Conservation (phyloP, 2,888 invertebrate genomes). For the Piscicola geometra region DNA sequence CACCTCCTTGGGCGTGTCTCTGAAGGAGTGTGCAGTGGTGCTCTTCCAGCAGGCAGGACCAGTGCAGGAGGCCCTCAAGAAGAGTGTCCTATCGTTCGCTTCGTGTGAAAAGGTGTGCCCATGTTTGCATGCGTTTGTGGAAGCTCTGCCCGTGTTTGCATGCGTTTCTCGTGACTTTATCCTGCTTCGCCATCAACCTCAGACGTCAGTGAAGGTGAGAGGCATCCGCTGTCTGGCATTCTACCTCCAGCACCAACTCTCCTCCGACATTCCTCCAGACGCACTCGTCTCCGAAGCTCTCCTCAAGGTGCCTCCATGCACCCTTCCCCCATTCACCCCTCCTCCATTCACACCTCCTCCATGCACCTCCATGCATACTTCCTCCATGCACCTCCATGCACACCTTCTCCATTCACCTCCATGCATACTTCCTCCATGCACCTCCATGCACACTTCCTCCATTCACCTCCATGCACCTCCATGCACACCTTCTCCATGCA, state of each 20-base stretch:
- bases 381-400: no score
- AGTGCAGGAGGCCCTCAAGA: no score
- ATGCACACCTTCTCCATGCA: neutral
- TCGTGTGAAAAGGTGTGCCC: no score
- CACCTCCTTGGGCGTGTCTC: constrained; percentile 75
- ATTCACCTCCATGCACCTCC: neutral
- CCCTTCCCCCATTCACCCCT: neutral
- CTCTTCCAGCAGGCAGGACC: neutral
- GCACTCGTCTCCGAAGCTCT: neutral
- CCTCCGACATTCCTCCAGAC: neutral
- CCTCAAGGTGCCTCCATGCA: neutral
- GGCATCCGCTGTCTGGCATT: neutral
- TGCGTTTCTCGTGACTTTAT: neutral
- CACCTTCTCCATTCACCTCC: neutral
- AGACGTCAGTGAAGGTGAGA: neutral
- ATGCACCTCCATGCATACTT: no score
- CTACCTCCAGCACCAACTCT: neutral
- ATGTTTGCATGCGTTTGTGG: no score
- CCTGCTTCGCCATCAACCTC: neutral
- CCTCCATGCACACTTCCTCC: neutral
- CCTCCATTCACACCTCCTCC: neutral
- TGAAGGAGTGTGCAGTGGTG: constrained; percentile 72
- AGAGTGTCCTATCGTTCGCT: no score
- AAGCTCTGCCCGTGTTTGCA: neutral
- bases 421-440: neutral